Evolutionary conservation across 2,113 vertebrate species (phyloP).

Genomic region (Salminus brasiliensis): DNA sequence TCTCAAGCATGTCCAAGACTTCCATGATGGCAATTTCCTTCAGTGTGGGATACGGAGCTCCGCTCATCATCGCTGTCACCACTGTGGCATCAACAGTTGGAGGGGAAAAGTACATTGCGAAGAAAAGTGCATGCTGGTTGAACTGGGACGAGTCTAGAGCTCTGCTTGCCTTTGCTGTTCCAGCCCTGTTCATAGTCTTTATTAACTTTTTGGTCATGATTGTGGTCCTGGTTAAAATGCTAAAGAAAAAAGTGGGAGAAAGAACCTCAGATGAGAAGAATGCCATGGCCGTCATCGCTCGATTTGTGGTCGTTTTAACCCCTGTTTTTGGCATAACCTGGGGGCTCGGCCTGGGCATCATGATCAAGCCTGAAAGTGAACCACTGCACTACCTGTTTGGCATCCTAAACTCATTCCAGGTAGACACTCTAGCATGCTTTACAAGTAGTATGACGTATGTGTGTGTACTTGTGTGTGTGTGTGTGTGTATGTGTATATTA

Average conservation of each 20-base stretch:
- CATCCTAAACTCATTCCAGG: slow-evolving; percentile 78
- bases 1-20: slow-evolving; percentile 79
- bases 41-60: slow-evolving; percentile 81
- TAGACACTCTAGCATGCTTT: slow-evolving; percentile 54
- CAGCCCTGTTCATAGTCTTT: slow-evolving; percentile 71
- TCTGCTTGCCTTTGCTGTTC: slow-evolving; percentile 76
- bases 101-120: slow-evolving; percentile 67
- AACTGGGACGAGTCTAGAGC: slow-evolving; percentile 75
- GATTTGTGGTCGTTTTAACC: slow-evolving; percentile 57
- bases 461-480: no score
- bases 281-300: slow-evolving; percentile 70
- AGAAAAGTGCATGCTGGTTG: slow-evolving; percentile 80
- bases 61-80: slow-evolving; percentile 79
- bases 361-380: slow-evolving; percentile 46
- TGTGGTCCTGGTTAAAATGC: slow-evolving; percentile 70
- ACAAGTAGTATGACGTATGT: no score
- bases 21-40: slow-evolving; percentile 77
- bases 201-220: slow-evolving; percentile 72
- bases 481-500: no score
- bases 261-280: slow-evolving; percentile 58
- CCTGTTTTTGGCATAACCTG: slow-evolving; percentile 81
- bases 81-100: slow-evolving; percentile 81
- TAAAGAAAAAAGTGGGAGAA: slow-evolving; percentile 67
- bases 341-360: slow-evolving; percentile 74
- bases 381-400: slow-evolving; percentile 72